Evolutionary conservation across 2,797 vertebrate genomes (phyloP).

Genomic region (Odontamblyopus rebecca): DNA sequence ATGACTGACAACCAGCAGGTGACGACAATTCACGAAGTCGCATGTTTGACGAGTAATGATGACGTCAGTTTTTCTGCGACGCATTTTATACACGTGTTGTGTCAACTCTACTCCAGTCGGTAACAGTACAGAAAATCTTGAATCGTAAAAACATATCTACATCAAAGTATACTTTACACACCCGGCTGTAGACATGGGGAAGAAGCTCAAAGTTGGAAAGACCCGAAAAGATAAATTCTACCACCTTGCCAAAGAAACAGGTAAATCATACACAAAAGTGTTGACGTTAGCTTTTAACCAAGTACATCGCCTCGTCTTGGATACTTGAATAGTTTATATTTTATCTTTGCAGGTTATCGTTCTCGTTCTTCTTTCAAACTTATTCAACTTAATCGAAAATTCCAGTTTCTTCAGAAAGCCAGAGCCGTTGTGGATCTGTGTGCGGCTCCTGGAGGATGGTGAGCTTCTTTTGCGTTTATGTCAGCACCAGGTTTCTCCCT

Average conservation of each 20-base stretch:
- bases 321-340: background rate
- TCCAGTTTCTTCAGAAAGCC: constrained; percentile 92
- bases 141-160: constrained; percentile 5
- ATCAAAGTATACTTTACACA: background rate
- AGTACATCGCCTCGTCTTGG: too few relatives aligned
- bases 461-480: constrained; percentile 44
- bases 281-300: constrained; percentile 19
- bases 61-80: constrained; percentile 47
- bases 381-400: constrained; percentile 95
- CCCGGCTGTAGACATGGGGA: constrained; percentile 83
- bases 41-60: background rate
- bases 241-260: constrained; percentile 94
- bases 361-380: constrained; percentile 98
- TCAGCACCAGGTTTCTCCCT: background rate
- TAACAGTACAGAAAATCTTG: background rate
- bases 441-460: constrained; percentile 95
- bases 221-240: constrained; percentile 94
- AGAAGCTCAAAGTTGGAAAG: constrained; percentile 94
- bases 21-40: background rate
- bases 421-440: constrained; percentile 91
- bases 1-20: constrained; percentile 30
- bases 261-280: constrained; percentile 55
- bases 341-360: constrained; percentile 83
- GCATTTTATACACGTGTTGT: constrained; percentile 62
- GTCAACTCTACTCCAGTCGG: background rate